Evolutionary conservation across 2,113 vertebrate genomes (phyloP).

Genomic region (Capricornis sumatraensis): DNA sequence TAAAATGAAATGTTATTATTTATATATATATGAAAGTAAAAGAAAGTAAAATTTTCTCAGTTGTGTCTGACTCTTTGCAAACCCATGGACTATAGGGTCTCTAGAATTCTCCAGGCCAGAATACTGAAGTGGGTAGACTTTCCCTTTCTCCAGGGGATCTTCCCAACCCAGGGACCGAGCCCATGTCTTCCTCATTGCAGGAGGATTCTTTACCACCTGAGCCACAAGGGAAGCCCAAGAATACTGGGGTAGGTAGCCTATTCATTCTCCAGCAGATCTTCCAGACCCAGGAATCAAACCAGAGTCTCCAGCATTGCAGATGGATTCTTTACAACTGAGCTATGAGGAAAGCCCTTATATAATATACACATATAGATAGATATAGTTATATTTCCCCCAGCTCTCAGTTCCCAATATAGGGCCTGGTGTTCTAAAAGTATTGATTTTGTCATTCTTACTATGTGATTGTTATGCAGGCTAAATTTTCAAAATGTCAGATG

Average conservation of each 20-base stretch:
- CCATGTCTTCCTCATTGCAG: not conserved
- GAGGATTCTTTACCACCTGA: not conserved
- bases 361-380: not conserved
- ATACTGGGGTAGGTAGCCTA: not conserved
- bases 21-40: not conserved
- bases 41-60: not conserved
- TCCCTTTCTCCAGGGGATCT: not conserved
- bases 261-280: not conserved
- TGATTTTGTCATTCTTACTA: not conserved
- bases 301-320: not conserved
- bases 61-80: accelerated
- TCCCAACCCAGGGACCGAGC: not conserved
- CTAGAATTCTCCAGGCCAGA: not conserved
- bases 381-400: not conserved
- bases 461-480: not conserved
- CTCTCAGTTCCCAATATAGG: not conserved
- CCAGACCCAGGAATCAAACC: not conserved
- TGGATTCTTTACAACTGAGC: not conserved
- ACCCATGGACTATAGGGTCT: not conserved
- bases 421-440: not conserved
- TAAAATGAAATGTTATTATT: not conserved
- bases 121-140: not conserved
- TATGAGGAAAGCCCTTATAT: not conserved
- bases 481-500: not conserved
- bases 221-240: not conserved